Base-by-base conservation (phyloP, 1,140 invertebrate species). In the Heliconius hewitsoni region DNA sequence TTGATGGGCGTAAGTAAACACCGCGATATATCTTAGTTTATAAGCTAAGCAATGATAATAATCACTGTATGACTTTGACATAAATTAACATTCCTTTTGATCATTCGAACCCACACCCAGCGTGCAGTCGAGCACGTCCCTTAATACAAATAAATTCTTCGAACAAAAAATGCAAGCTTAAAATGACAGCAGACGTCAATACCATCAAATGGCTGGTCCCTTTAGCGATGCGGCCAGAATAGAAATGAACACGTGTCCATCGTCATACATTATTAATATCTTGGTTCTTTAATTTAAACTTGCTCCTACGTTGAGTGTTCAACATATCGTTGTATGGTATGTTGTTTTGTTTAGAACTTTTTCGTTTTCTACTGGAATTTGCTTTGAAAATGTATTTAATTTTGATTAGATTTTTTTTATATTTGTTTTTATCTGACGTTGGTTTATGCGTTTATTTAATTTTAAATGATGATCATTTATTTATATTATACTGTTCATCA, bases 181-280 rank as follows among this genome's bases (percentile, higher is more conserved):
- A 66, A 66, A 66, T 66, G 60, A 66, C 60, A 66, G 60, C 27
- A 66, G 27, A 66, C 30, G 60, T 66, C 60, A 66, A 66, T 66
- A 66, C 60, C 60, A 30, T 66, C 60, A 66, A 66, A 66, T 16
- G 19, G 8, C 23, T 66, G 60, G 60, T 30, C 23, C 60, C 60
- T 30, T 27, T 30, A 30, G 60, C n/a, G 60, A 66, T 13, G 60
- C 13, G 60, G 11, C 60, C 27, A 16, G 60, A 66, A 66, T 66
- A 66, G 60, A 66, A 66, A 66, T 66, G 27, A 66, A 66, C 60
- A 66, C 60, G 60, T 66, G 60, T 30, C 60, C 27, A 66, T 27
- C 60, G 3, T 66, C 60, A 66, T 66, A 66, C 60, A 66, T 66
- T 66, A 66, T 66, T 66, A 66, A 66, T 66, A 66, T 13, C 13